phyloP scores from a whole-genome alignment of 2,888 invertebrate genomes.

The Tryphoninae sp. region DNA sequence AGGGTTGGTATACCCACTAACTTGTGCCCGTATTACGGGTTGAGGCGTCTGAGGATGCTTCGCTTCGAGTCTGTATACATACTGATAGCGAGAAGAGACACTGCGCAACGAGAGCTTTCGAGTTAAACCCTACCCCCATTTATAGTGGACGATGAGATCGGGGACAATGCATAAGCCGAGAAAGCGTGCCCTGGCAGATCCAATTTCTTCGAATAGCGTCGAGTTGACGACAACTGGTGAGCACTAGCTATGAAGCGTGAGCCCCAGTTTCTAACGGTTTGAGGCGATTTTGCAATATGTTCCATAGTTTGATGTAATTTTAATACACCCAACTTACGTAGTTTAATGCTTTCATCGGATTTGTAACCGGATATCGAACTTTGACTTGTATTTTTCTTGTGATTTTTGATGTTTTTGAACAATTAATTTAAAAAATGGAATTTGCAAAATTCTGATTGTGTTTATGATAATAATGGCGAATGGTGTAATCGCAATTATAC shows the following conservation, averaged over 20 bases:
- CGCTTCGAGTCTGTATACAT: neutral
- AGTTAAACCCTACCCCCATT: conserved; percentile 1
- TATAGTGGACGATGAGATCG: neutral
- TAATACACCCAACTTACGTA: too few species aligned
- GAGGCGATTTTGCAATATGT: too few species aligned
- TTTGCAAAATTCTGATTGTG: too few species aligned
- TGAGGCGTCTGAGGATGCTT: conserved; percentile 1
- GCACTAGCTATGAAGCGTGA: conserved; percentile 8
- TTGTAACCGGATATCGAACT: too few species aligned
- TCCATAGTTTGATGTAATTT: too few species aligned
- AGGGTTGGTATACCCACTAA: conserved; percentile 24
- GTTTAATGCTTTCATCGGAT: too few species aligned
- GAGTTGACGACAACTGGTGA: conserved; percentile 15
- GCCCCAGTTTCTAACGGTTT: too few species aligned
- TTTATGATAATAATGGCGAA: too few species aligned
- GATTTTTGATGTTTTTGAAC: too few species aligned
- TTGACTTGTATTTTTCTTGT: too few species aligned
- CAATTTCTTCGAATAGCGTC: conserved; percentile 38
- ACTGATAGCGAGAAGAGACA: neutral
- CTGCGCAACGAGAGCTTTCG: conserved; percentile 6
- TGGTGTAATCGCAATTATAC: too few species aligned
- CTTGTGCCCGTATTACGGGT: neutral
- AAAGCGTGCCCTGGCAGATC: conserved; percentile 39
- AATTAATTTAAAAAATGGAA: too few species aligned
- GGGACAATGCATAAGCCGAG: conserved; percentile 24